Base-by-base conservation (phyloP, 2,888 invertebrate species). In the Bibio marci region DNA sequence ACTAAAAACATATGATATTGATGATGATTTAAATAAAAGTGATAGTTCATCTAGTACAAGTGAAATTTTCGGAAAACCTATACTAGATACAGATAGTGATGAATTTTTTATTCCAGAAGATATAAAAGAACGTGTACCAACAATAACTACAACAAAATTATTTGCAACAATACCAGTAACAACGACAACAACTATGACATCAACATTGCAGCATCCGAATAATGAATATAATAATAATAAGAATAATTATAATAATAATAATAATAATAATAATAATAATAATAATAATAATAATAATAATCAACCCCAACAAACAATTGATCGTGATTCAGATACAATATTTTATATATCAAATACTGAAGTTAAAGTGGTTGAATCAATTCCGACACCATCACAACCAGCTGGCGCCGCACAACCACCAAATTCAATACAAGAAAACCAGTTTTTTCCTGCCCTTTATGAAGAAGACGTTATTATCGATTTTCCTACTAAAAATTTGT, bases 301-400 rank as follows among this genome's bases (percentile, higher is more conserved):
- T 6, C 22, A 22, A 22, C 4, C 4, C 8, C 4, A 14, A 14
- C 26, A 34, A 17, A 43, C 45, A 22, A 40, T 54, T 27, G 60
- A 61, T 45, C 50, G 59, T 7, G 62, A 62, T 37, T 62, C 62
- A 0, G 63, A 62, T 41, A 62, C 62, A 3, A 61, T 62, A 28
- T 62, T 62, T 45, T 62, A 62, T 37, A 62, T 62, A 6, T 62
- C 62, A n/a, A 62, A 62, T 38, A 62, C 62, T 1, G 62, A 62
- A 44, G 62, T 62, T 0, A 62, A 62, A 47, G 62, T 62, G 15
- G 57, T 60, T 3, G 62, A 62, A 36, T 39, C 62, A 19, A 42
- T 56, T 13, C 60, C 62, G 30, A 55, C 55, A 0, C n/a, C n/a
- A n/a, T n/a, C n/a, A n/a, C n/a, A n/a, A 39, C 47, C 6, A 52